Base-by-base conservation (phyloP, 1,140 invertebrate genomes). In the Vanessa tameamea region DNA sequence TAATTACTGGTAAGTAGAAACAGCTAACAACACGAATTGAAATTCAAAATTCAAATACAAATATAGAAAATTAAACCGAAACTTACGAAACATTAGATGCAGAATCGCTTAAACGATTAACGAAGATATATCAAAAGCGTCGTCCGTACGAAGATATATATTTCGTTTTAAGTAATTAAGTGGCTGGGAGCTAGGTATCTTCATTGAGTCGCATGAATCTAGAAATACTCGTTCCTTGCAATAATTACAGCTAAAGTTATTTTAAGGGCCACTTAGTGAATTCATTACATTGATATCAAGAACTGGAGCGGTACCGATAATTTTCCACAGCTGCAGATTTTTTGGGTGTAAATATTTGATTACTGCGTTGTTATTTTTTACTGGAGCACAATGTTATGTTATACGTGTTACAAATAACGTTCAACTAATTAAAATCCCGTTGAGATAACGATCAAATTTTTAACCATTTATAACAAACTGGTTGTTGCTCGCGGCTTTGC, bases 101-200 rank as follows among this genome's bases (percentile, higher is more conserved):
- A 48, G 55, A 70, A 16, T 26, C n/a, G 69, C 43, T 47, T 53
- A n/a, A 53, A 31, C 12, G 15, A 51, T 31, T 53, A 37, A 64
- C 37, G 5, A 15, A 50, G 50, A 64, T 64, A 48, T 47, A 63
- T 13, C n/a, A 71, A 53, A 53, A 64, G 53, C 37, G 64, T 55
- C 47, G 14, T n/a, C 53, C 47, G 76, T 74, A 71, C 72, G 16
- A 76, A 77, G 78, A 77, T 72, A 71, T 78, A 79, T 77, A 81
- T 79, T 81, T 72, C 71, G 72, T 81, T 73, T 73, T 76, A 64
- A 84, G 82, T 81, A 85, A 87, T 87, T 86, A 87, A 87, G 81
- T 77, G 74, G 75, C 76, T 77, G 51, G 75, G 64, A 74, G 64
- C 71, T 76, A 80, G 72, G 74, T 80, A 81, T 85, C 81, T 86